Percentiles rank a stretch among this genome's conserved stretches.
These are phyloP conservation scores for Pachyrhynchus sulphureomaculatus DNA, from an alignment of 1,140 invertebrate genomes.

Conservation along the genomic window DNA sequence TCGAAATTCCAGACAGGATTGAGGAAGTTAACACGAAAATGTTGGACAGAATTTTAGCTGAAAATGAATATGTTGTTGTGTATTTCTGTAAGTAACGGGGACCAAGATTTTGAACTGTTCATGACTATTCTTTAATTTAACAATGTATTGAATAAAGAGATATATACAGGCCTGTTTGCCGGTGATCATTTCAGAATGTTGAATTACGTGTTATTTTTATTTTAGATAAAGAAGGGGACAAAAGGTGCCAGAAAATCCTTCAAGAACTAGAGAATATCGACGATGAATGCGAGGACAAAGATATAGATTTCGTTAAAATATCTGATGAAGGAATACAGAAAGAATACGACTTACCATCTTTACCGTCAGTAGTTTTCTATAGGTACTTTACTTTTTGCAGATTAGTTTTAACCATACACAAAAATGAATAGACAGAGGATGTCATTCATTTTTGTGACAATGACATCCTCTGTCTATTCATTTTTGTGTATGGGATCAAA, in stretches of 20 bases:
- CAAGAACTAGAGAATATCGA: conserved; percentile 92
- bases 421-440: too few species aligned
- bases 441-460: too few species aligned
- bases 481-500: too few species aligned
- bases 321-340: conserved; percentile 85
- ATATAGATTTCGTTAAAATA: conserved; percentile 92
- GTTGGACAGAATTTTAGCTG: conserved; percentile 86
- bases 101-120: too few species aligned
- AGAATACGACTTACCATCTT: conserved; percentile 81
- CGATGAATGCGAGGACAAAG: conserved; percentile 89
- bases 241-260: conserved; percentile 86
- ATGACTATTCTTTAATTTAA: too few species aligned
- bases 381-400: too few species aligned
- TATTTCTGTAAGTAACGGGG: conserved; percentile 83
- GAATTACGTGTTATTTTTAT: neutral
- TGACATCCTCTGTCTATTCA: too few species aligned
- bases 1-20: conserved; percentile 90
- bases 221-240: conserved; percentile 84
- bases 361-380: conserved; percentile 88
- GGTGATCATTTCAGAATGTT: neutral
- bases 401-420: too few species aligned
- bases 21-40: conserved; percentile 91
- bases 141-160: too few species aligned
- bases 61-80: conserved; percentile 86
- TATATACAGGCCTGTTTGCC: too few species aligned